Percentiles rank a stretch among this genome's conserved stretches.
These are phyloP conservation scores for Myrmecophaga tridactyla DNA, from an alignment of 2,113 vertebrate genomes.

Conservation along the genomic window DNA sequence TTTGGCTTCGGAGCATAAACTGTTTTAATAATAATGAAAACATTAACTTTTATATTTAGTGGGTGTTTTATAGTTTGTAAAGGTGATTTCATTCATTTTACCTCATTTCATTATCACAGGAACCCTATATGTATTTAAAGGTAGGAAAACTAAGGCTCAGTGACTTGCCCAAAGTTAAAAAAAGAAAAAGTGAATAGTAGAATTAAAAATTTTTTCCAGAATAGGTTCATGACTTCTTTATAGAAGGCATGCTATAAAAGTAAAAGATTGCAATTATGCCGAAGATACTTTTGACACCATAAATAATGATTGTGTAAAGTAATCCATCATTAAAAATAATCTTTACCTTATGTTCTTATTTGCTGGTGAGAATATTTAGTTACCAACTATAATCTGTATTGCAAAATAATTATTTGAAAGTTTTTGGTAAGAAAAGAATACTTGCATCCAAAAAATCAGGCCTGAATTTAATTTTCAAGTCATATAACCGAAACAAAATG, in stretches of 20 bases:
- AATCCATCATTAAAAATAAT: not conserved
- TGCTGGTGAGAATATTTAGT: not conserved
- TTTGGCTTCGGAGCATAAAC: not conserved
- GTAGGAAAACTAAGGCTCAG: not conserved
- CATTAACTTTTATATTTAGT: not conserved
- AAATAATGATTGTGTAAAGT: not conserved
- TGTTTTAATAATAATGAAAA: not conserved
- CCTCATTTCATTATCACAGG: not conserved
- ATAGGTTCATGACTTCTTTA: not conserved
- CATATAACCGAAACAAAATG: not conserved
- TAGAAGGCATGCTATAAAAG: not conserved
- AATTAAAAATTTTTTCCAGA: not conserved
- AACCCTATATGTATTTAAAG: not conserved
- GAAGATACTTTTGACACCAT: not conserved
- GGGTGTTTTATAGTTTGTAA: not conserved
- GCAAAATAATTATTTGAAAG: not conserved
- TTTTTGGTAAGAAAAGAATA: not conserved
- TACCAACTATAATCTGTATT: not conserved
- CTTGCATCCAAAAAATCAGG: not conserved
- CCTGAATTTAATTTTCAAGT: not conserved
- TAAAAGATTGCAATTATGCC: not conserved
- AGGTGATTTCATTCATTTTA: not conserved
- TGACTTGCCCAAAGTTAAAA: not conserved
- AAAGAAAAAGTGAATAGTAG: not conserved
- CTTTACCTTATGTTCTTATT: not conserved